Base-by-base conservation (phyloP, 2,113 vertebrate species). In the Zosterops hypoxanthus region DNA sequence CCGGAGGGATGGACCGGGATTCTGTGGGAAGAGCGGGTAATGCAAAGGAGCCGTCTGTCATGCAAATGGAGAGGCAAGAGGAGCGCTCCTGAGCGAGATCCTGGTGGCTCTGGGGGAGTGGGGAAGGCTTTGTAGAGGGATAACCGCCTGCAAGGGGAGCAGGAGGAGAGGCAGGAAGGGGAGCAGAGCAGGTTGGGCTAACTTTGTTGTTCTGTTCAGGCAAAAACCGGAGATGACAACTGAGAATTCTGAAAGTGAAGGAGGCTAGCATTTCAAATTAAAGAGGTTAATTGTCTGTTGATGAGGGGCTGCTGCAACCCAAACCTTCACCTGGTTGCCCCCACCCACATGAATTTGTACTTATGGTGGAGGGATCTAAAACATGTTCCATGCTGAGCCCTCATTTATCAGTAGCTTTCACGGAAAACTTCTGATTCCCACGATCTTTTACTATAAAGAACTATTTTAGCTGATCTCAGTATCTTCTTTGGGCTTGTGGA, bases 21-120 rank as follows among this genome's bases (percentile, higher is more conserved):
- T 42, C 76, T 73, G 42, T 39, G 79, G 86, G 79, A 88, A 81
- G 80, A 59, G 47, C 47, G 76, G 76, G 47, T 29, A 69, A 88
- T 25, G 79, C 82, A 90, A 55, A 86, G 88, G 72, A 83, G 79
- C 76, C 5, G 15, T 70, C 86, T 92, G 90, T 90, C 91, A 81
- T 86, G 80, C 68, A 88, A 93, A 94, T 56, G 47, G 23, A n/a
- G 42, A 21, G 29, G 66, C 8, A 9, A 17, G 78, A 84, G 36
- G 29, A 92, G 21, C 8, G 33, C 2, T 72, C 92, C 64, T 80
- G 79, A 71, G 66, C 7, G 66, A 88, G 71, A n/a, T 55, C 82
- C 23, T 0, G 1, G 29, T 8, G 23, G 36, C 61, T 78, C 49
- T 6, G 23, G 9, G 82, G 53, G 36, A 69, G 36, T 4, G 1